Conservation (phyloP, 2,113 vertebrate genomes). For the Calypte anna region DNA sequence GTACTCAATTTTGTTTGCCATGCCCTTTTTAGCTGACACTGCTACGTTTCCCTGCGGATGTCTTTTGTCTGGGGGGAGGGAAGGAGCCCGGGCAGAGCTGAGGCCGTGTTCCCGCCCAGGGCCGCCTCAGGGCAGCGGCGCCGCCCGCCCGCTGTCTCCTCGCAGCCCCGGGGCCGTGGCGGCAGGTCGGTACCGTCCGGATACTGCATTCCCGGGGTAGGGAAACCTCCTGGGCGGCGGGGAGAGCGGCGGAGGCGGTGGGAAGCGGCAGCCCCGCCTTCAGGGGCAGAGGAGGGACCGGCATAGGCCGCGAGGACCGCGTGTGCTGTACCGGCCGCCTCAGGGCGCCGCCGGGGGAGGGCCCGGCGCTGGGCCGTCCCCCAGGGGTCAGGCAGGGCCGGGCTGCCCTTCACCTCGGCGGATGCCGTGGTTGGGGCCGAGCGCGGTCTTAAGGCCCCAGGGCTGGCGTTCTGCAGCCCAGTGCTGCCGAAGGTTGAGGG, state of each 20-base stretch:
- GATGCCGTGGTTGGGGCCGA: too few species aligned
- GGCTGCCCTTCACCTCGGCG: not conserved
- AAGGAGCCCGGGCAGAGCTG: too few species aligned
- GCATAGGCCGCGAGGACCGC: too few species aligned
- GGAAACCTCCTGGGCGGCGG: not conserved
- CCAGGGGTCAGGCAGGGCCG: not conserved
- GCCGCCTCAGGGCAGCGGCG: not conserved
- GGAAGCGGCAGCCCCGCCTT: not conserved
- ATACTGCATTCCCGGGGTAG: accelerated
- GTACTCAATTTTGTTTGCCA: accelerated
- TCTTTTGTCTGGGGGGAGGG: too few species aligned
- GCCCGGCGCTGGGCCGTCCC: not conserved
- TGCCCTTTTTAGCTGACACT: accelerated
- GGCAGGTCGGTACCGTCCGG: too few species aligned
- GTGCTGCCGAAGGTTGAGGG: too few species aligned
- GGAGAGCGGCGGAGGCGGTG: not conserved
- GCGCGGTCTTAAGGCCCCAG: too few species aligned
- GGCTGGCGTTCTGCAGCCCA: too few species aligned
- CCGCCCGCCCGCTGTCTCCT: accelerated
- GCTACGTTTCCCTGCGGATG: not conserved
- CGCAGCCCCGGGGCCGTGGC: not conserved
- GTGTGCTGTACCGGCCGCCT: too few species aligned
- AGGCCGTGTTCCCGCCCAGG: not conserved
- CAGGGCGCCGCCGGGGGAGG: not conserved
- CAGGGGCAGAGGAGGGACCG: not conserved